Percentiles rank a stretch among this genome's conserved stretches.
phyloP scores from a whole-genome alignment of 2,888 invertebrate species.

The Apotomis capreana region DNA sequence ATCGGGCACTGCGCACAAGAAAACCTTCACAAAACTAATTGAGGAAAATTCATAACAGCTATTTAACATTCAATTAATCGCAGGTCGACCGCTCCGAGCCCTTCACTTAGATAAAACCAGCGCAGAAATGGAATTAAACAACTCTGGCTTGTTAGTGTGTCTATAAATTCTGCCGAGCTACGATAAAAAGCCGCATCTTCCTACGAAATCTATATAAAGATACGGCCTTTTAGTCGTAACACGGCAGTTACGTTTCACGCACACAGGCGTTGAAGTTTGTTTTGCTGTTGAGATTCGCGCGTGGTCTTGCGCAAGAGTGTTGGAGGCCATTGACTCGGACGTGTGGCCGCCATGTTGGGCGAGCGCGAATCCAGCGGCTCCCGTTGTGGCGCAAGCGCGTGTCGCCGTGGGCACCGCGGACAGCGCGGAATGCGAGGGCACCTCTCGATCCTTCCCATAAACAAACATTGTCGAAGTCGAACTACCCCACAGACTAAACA shows the following conservation, averaged over 20 bases:
- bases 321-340: conserved; percentile 81
- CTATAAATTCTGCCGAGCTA: neutral
- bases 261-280: conserved; percentile 72
- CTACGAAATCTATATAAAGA: too few species aligned
- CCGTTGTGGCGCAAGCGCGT: conserved; percentile 70
- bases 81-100: conserved; percentile 70
- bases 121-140: conserved; percentile 61
- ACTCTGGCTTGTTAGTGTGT: conserved; percentile 47
- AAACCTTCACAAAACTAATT: conserved; percentile 64
- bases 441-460: neutral
- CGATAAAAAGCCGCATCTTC: too few species aligned
- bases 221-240: too few species aligned
- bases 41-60: conserved; percentile 69
- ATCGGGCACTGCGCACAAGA: conserved; percentile 47
- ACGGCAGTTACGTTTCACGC: conserved; percentile 46
- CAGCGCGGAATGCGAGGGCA: conserved; percentile 24
- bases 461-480: neutral
- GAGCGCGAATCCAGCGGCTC: conserved; percentile 76
- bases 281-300: conserved; percentile 83
- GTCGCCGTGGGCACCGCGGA: conserved; percentile 40
- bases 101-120: conserved; percentile 62
- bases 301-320: conserved; percentile 80
- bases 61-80: conserved; percentile 74
- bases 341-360: conserved; percentile 69
- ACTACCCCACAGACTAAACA: neutral